Conservation (phyloP, 2,797 vertebrate genomes). For the Myiothlypis coronata region DNA sequence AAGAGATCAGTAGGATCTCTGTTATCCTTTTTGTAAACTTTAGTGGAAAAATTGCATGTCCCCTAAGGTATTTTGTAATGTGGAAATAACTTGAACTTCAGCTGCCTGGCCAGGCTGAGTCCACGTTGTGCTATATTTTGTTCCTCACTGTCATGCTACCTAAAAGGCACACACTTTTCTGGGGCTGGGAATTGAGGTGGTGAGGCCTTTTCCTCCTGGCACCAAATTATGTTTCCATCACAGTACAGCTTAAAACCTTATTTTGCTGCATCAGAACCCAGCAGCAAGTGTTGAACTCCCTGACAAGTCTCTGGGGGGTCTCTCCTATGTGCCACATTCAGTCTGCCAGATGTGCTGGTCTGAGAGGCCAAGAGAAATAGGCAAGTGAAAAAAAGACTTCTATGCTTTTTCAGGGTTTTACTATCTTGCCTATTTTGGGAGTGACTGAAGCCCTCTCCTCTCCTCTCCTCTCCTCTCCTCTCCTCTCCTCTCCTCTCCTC, state of each 20-base stretch:
- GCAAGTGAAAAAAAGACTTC: neutral
- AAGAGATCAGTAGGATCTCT: neutral
- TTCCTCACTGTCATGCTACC: fast-evolving
- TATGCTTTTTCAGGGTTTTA: neutral
- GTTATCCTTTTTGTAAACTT: neutral
- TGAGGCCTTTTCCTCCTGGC: neutral
- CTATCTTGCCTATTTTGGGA: neutral
- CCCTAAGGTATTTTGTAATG: neutral
- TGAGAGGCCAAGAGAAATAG: neutral
- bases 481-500: no score
- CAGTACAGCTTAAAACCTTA: neutral
- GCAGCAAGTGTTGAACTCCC: neutral
- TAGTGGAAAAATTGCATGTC: neutral
- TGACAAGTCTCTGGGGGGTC: neutral
- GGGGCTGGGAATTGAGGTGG: neutral
- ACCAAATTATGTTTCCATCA: neutral
- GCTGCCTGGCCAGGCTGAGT: neutral
- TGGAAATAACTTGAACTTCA: slow-evolving; percentile 15
- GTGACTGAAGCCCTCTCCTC: fast-evolving
- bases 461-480: fast-evolving
- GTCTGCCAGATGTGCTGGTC: neutral
- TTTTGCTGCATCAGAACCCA: neutral
- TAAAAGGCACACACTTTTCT: neutral
- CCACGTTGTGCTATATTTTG: fast-evolving
- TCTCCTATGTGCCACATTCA: neutral